Evolutionary conservation across 2,888 invertebrate genomes (phyloP).

Genomic region (Noctuana brunneofusca): DNA sequence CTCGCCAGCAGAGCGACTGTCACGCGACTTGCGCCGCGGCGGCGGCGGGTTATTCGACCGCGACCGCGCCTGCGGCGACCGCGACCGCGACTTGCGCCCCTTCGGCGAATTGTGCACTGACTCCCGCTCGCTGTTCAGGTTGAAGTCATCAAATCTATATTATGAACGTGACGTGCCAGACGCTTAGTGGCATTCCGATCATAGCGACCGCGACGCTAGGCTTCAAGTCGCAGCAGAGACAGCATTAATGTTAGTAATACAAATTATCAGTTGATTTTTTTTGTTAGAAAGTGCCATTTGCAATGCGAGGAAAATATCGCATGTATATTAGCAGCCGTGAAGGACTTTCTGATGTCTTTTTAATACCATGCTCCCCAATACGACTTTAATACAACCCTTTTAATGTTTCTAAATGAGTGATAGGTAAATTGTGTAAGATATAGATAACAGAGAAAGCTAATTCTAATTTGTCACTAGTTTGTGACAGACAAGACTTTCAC

Average conservation of each 20-base stretch:
- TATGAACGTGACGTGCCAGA: slow-evolving; percentile 22
- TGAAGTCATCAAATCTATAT: slow-evolving; percentile 78
- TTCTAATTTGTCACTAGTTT: too few relatives aligned
- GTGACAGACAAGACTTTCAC: too few relatives aligned
- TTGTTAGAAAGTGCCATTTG: too few relatives aligned
- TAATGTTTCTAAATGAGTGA: too few relatives aligned
- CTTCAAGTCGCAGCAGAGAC: not conserved
- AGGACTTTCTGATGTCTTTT: too few relatives aligned
- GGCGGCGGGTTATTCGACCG: slow-evolving; percentile 49
- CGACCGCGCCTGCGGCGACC: slow-evolving; percentile 55
- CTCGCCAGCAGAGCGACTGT: slow-evolving; percentile 71
- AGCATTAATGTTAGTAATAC: not conserved
- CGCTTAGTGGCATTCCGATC: slow-evolving; percentile 14
- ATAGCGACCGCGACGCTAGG: not conserved
- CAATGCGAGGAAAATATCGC: too few relatives aligned
- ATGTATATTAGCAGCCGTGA: too few relatives aligned
- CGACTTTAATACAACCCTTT: too few relatives aligned
- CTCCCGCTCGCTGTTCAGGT: slow-evolving; percentile 78
- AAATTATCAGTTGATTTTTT: too few relatives aligned
- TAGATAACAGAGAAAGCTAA: too few relatives aligned
- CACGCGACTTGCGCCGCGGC: slow-evolving; percentile 66
- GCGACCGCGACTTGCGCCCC: slow-evolving; percentile 55
- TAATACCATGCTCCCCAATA: too few relatives aligned
- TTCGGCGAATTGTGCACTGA: slow-evolving; percentile 57
- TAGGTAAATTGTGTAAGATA: too few relatives aligned